Evolutionary conservation across 2,797 vertebrate genomes (phyloP).

Genomic region (Psittacula derbiana): DNA sequence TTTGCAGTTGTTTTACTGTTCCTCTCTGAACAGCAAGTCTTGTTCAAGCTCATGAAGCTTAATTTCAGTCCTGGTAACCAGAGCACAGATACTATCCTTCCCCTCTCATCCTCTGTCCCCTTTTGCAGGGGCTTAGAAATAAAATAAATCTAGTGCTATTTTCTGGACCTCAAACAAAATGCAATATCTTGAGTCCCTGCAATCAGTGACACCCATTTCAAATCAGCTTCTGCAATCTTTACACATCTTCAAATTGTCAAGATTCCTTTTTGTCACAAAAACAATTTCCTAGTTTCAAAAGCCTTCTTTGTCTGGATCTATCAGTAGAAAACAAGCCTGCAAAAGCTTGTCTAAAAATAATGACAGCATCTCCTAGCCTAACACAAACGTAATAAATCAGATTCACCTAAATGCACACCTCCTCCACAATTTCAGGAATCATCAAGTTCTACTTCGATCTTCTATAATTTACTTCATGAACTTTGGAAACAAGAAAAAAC

Average conservation of each 20-base stretch:
- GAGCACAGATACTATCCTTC: background rate
- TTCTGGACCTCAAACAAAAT: background rate
- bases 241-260: background rate
- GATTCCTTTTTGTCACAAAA: background rate
- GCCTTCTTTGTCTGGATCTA: background rate
- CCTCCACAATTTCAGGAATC: background rate
- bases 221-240: background rate
- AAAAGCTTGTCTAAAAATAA: background rate
- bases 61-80: background rate
- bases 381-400: background rate
- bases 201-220: background rate
- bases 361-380: background rate
- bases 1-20: background rate
- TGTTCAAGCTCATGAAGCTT: background rate
- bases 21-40: background rate
- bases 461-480: background rate
- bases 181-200: background rate
- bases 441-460: background rate
- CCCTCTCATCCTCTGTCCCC: background rate
- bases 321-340: background rate
- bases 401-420: background rate
- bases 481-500: background rate
- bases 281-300: background rate
- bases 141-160: background rate
- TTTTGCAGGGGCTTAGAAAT: background rate